phyloP scores from a whole-genome alignment of 2,797 vertebrate species.

The Alexandromys oeconomus region DNA sequence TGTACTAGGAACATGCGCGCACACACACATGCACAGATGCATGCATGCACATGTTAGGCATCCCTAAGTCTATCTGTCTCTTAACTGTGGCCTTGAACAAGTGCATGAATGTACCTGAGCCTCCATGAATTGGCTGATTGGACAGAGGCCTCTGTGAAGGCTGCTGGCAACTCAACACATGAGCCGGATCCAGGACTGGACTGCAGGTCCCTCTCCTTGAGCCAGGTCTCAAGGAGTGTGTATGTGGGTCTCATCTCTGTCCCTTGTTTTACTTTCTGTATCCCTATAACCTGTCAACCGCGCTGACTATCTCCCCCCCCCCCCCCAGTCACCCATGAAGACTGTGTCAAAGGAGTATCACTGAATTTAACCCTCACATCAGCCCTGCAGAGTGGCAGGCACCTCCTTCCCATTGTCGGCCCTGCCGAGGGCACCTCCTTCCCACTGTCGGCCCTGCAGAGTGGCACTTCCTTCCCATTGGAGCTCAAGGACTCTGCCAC shows the following conservation, averaged over 20 bases:
- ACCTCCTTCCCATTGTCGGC: neutral
- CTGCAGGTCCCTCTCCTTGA: neutral
- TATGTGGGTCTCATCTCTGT: neutral
- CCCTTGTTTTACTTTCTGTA: neutral
- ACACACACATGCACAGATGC: too few relatives aligned
- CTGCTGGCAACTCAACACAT: neutral
- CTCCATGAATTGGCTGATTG: neutral
- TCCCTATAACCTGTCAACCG: neutral
- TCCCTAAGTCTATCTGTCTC: neutral
- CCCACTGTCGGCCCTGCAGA: too few relatives aligned
- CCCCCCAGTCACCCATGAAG: neutral
- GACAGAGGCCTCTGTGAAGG: neutral
- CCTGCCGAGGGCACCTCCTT: too few relatives aligned
- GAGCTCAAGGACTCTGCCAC: neutral
- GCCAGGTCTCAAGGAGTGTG: neutral
- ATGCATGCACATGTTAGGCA: too few relatives aligned
- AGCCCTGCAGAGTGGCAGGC: too few relatives aligned
- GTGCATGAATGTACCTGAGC: neutral
- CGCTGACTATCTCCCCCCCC: neutral
- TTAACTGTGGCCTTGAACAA: neutral
- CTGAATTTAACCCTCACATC: rapidly evolving
- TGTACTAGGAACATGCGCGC: too few relatives aligned
- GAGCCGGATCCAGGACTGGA: neutral
- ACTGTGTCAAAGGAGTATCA: neutral
- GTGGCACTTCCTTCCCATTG: neutral